Conservation (phyloP, 2,888 invertebrate species). For the Eurytoma adleriae region DNA sequence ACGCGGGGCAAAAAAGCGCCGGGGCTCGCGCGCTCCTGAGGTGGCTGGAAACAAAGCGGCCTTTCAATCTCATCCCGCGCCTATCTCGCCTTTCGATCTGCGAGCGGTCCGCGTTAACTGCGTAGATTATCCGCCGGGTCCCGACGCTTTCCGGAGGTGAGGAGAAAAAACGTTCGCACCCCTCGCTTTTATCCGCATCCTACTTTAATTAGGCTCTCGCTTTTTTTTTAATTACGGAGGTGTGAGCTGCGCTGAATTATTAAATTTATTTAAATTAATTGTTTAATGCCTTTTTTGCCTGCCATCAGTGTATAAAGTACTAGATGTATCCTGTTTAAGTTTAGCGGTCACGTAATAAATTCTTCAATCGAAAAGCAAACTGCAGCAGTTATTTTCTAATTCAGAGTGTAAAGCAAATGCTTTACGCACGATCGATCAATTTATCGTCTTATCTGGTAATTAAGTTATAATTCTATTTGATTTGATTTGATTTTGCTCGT, state of each 20-base stretch:
- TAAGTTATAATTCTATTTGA: too few species aligned
- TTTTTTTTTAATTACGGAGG: conserved; percentile 3
- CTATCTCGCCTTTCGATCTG: not conserved
- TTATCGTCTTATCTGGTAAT: too few species aligned
- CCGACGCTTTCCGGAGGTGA: not conserved
- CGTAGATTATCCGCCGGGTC: not conserved
- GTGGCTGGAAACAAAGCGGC: conserved; percentile 32
- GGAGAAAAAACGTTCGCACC: not conserved
- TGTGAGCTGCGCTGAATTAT: not conserved
- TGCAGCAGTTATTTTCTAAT: too few species aligned
- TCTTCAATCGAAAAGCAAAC: too few species aligned
- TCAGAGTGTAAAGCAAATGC: too few species aligned
- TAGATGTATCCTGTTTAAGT: too few species aligned
- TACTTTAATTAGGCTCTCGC: not conserved
- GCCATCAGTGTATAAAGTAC: not conserved
- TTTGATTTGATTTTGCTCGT: too few species aligned
- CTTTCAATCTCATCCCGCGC: conserved; percentile 31
- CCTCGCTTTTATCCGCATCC: not conserved
- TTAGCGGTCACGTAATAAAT: too few species aligned
- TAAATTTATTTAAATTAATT: not conserved
- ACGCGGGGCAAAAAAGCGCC: conserved; percentile 14
- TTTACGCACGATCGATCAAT: too few species aligned
- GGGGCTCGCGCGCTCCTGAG: not conserved
- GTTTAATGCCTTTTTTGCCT: not conserved
- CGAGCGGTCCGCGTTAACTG: not conserved